phyloP scores from a whole-genome alignment of 2,888 invertebrate genomes.

The Blera fallax region DNA sequence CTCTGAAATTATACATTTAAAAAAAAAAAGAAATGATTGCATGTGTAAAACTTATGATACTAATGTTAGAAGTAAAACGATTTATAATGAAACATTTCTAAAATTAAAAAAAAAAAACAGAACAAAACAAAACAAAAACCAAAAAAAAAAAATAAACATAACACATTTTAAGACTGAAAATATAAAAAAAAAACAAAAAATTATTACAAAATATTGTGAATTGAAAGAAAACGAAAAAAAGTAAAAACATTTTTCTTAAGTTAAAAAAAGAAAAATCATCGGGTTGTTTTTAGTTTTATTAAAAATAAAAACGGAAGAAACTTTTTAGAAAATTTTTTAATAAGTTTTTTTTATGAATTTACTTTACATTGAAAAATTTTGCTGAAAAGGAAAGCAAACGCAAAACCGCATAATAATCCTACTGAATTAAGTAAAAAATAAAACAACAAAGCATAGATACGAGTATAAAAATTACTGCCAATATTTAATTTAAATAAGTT shows the following conservation, averaged over 20 bases:
- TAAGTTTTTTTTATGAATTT: background rate
- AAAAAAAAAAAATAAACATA: constrained; percentile 28
- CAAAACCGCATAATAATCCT: constrained; percentile 17
- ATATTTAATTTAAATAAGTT: constrained; percentile 44
- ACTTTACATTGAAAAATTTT: constrained; percentile 2
- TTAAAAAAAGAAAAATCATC: constrained; percentile 14
- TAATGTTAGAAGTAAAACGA: constrained; percentile 52
- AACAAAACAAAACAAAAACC: constrained; percentile 3
- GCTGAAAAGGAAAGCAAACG: too few species aligned
- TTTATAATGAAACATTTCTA: constrained; percentile 50
- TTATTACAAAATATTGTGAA: constrained; percentile 53
- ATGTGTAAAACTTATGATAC: constrained; percentile 67
- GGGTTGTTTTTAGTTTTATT: constrained; percentile 24
- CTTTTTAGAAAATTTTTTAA: constrained; percentile 12
- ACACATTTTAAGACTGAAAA: constrained; percentile 71
- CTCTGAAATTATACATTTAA: constrained; percentile 58
- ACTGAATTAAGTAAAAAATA: background rate
- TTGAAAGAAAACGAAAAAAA: constrained; percentile 34
- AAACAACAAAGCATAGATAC: background rate
- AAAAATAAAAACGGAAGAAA: background rate
- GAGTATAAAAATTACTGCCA: constrained; percentile 47
- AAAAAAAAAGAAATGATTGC: constrained; percentile 31
- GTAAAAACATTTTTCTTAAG: background rate
- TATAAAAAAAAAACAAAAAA: constrained; percentile 35
- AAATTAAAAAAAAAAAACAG: constrained; percentile 10